phyloP scores from a whole-genome alignment of 2,888 invertebrate genomes.

The Lithophane socia region DNA sequence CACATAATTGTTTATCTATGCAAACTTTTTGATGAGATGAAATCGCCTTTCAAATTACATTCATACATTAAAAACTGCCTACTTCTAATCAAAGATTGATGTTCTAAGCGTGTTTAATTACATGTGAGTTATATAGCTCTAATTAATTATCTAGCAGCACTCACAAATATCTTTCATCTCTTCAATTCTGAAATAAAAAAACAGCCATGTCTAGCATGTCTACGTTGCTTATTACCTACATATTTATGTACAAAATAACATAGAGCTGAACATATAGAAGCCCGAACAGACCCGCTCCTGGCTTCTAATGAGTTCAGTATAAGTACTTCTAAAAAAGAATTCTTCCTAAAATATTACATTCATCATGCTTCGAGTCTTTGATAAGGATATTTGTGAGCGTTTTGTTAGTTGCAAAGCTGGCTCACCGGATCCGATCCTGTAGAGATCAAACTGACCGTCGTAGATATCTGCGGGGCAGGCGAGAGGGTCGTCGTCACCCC shows the following conservation, averaged over 20 bases:
- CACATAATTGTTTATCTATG: slow-evolving; percentile 40
- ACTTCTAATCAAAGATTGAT: slow-evolving; percentile 18
- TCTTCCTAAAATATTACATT: neutral
- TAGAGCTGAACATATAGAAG: neutral
- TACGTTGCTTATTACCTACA: neutral
- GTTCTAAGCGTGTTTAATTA: slow-evolving; percentile 47
- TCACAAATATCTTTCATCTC: slow-evolving; percentile 53
- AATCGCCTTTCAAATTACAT: slow-evolving; percentile 40
- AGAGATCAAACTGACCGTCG: slow-evolving; percentile 96
- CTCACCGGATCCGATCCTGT: slow-evolving; percentile 94
- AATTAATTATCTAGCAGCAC: slow-evolving; percentile 50
- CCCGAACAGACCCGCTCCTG: neutral
- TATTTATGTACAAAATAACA: neutral
- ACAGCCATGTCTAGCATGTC: neutral
- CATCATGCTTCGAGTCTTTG: neutral
- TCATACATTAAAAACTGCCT: slow-evolving; percentile 18
- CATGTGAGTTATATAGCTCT: slow-evolving; percentile 38
- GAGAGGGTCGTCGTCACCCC: slow-evolving; percentile 94
- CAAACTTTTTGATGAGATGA: slow-evolving; percentile 37
- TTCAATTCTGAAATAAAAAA: neutral
- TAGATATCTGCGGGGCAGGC: slow-evolving; percentile 96
- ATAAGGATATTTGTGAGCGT: slow-evolving; percentile 67
- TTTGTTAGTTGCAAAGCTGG: slow-evolving; percentile 87
- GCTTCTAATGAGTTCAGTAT: neutral
- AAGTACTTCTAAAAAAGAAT: neutral